Evolutionary conservation across 2,888 invertebrate genomes (phyloP).

Genomic region (Linnaemya vulpina): DNA sequence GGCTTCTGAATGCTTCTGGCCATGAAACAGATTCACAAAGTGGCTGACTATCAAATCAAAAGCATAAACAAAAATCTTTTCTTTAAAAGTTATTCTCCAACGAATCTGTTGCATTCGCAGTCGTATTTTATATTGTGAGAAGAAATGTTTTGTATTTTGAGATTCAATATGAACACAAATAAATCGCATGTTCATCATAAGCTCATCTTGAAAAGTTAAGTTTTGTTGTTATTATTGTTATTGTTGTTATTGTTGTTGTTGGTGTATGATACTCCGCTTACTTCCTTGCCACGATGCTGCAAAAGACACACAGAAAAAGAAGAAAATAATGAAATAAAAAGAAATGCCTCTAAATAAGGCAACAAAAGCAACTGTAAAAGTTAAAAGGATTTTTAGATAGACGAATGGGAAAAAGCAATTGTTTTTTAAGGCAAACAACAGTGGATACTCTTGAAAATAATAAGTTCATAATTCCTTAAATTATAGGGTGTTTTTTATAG

Average conservation of each 20-base stretch:
- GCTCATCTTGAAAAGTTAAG: slow-evolving; percentile 58
- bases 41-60: slow-evolving; percentile 7
- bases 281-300: not conserved
- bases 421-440: slow-evolving; percentile 34
- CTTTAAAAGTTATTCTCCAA: slow-evolving; percentile 48
- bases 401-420: slow-evolving; percentile 5
- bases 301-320: slow-evolving; percentile 22
- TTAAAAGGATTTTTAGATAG: slow-evolving; percentile 50
- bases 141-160: slow-evolving; percentile 58
- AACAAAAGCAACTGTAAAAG: slow-evolving; percentile 62
- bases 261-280: not conserved
- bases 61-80: slow-evolving; percentile 22
- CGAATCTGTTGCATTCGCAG: slow-evolving; percentile 19
- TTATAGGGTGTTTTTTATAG: too few species aligned
- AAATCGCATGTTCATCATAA: slow-evolving; percentile 73
- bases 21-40: slow-evolving; percentile 39
- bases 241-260: not conserved
- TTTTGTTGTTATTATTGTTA: not conserved
- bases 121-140: slow-evolving; percentile 64
- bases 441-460: slow-evolving; percentile 1
- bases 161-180: slow-evolving; percentile 64
- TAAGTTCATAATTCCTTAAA: too few species aligned
- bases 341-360: slow-evolving; percentile 50
- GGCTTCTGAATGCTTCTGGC: slow-evolving; percentile 70
- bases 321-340: slow-evolving; percentile 54